These are phyloP conservation scores for Mastigias papua DNA, from an alignment of 30 jellyfish, hydroid and myxozoan genomes.

Conservation along the genomic window DNA sequence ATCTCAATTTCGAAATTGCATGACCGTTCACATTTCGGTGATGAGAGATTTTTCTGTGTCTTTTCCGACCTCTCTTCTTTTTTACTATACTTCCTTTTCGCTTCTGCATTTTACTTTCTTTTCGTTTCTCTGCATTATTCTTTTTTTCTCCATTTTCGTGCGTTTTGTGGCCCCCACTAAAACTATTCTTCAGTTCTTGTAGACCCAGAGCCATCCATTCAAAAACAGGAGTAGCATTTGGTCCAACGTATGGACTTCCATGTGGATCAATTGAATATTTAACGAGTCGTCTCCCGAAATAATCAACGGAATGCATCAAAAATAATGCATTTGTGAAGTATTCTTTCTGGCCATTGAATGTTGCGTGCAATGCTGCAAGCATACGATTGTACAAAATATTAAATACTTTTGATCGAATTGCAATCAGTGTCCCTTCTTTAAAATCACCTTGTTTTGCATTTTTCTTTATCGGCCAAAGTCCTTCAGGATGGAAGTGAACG, in stretches of 20 bases:
- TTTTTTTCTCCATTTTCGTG: too few species aligned
- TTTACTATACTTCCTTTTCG: neutral
- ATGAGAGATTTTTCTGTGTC: neutral
- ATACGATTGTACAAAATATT: constrained; percentile 49
- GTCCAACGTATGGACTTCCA: constrained; percentile 45
- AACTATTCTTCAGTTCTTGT: neutral
- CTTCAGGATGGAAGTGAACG: constrained; percentile 20
- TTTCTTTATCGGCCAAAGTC: constrained; percentile 54
- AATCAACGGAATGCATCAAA: constrained; percentile 64
- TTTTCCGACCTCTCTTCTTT: neutral
- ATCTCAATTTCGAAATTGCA: neutral
- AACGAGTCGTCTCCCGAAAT: constrained; percentile 56
- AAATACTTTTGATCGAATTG: constrained; percentile 10
- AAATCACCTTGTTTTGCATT: constrained; percentile 31
- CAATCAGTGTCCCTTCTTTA: constrained; percentile 18
- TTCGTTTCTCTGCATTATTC: neutral
- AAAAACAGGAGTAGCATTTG: constrained; percentile 60
- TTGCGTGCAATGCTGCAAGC: constrained; percentile 52
- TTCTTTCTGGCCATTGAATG: constrained; percentile 63
- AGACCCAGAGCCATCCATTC: constrained; percentile 26
- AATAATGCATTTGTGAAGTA: constrained; percentile 38
- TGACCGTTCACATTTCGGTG: neutral
- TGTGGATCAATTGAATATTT: constrained; percentile 15
- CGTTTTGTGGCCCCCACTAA: too few species aligned
- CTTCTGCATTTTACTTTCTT: neutral